phyloP scores from a whole-genome alignment of 30 jellyfish, hydroid and myxozoan genomes.

The Cassiopea xamachana region DNA sequence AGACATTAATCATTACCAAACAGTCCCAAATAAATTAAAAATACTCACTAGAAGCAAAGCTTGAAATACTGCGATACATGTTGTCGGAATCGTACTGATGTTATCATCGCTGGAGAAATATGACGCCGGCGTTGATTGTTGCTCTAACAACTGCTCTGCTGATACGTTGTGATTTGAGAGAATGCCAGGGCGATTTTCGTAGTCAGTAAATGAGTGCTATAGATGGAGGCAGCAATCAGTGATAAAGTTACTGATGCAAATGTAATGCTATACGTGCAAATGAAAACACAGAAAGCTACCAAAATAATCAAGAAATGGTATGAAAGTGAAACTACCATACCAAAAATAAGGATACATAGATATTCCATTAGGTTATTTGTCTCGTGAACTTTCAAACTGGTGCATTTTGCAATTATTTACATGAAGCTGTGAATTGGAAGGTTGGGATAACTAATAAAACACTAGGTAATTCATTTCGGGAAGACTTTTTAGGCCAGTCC shows the following conservation, averaged over 20 bases:
- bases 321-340: too few relatives aligned
- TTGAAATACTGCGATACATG: slow-evolving; percentile 55
- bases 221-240: neutral
- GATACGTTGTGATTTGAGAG: slow-evolving; percentile 1
- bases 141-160: slow-evolving; percentile 51
- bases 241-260: neutral
- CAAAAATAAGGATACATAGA: too few relatives aligned
- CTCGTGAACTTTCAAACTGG: too few relatives aligned
- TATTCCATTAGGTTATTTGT: too few relatives aligned
- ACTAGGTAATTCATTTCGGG: too few relatives aligned
- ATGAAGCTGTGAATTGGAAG: too few relatives aligned
- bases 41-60: slow-evolving; percentile 56
- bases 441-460: too few relatives aligned
- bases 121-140: slow-evolving; percentile 49
- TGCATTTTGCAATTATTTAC: too few relatives aligned
- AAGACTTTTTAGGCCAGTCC: too few relatives aligned
- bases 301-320: too few relatives aligned
- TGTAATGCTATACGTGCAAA: too few relatives aligned
- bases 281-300: too few relatives aligned
- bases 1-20: neutral
- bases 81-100: slow-evolving; percentile 49
- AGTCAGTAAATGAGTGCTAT: slow-evolving; percentile 63
- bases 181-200: slow-evolving; percentile 23
- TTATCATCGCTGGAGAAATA: slow-evolving; percentile 44
- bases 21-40: neutral